Evolutionary conservation across 2,797 vertebrate genomes (phyloP).

Genomic region (Leptodactylus fallax): DNA sequence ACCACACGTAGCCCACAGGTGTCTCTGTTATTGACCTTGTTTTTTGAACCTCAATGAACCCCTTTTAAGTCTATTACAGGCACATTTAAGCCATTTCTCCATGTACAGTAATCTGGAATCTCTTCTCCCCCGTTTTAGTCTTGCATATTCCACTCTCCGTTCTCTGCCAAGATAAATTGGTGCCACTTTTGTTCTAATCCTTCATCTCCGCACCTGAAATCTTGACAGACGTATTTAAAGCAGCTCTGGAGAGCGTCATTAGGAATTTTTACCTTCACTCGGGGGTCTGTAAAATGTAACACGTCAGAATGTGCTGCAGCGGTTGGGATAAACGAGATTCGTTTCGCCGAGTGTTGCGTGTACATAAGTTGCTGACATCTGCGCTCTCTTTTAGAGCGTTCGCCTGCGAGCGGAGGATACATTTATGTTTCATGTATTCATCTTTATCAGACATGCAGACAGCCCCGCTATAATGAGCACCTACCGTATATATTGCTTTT

Average conservation of each 20-base stretch:
- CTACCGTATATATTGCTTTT: background rate
- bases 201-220: slow-evolving; percentile 5
- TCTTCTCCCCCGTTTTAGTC: too few species aligned
- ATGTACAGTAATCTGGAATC: background rate
- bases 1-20: background rate
- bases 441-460: background rate
- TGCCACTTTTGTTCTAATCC: background rate
- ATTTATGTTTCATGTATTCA: background rate
- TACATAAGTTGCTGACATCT: background rate
- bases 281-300: slow-evolving; percentile 31
- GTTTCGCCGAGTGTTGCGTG: too few species aligned
- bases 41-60: background rate
- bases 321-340: background rate
- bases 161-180: slow-evolving; percentile 20
- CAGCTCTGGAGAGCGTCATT: slow-evolving; percentile 18
- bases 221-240: background rate
- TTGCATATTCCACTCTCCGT: background rate
- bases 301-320: background rate
- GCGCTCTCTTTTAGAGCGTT: background rate
- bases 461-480: background rate
- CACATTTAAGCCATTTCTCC: background rate
- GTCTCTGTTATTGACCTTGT: background rate
- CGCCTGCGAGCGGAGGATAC: background rate
- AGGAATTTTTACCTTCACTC: slow-evolving; percentile 3
- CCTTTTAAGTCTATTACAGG: background rate